Evolutionary conservation across 2,113 vertebrate genomes (phyloP).

Genomic region (Tautogolabrus adspersus): DNA sequence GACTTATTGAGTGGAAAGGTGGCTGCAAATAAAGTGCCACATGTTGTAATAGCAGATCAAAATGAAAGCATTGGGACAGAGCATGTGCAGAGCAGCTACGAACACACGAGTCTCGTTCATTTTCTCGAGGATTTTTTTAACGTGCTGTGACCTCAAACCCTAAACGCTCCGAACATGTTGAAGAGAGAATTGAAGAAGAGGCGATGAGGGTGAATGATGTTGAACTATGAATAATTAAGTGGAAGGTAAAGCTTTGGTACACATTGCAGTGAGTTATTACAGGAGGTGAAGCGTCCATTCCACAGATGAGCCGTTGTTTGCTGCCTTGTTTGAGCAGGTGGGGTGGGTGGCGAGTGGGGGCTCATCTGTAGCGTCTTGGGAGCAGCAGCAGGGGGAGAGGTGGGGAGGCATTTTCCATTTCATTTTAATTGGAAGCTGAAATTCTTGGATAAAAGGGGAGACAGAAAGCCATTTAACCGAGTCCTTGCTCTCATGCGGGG

Average conservation of each 20-base stretch:
- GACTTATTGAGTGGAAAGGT: constrained; percentile 39
- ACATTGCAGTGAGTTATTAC: constrained; percentile 65
- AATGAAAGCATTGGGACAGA: not conserved
- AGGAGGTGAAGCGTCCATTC: constrained; percentile 41
- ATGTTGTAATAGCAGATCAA: not conserved
- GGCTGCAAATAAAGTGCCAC: constrained; percentile 32
- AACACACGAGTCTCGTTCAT: constrained; percentile 5
- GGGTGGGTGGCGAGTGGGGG: constrained; percentile 12
- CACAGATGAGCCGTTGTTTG: constrained; percentile 68
- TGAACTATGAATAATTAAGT: constrained; percentile 76
- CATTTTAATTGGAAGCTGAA: constrained; percentile 76
- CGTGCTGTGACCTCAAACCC: constrained; percentile 40
- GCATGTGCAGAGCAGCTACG: not conserved
- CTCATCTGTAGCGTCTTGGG: constrained; percentile 53
- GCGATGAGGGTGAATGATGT: constrained; percentile 58
- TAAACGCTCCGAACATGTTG: constrained; percentile 47
- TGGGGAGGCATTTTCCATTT: constrained; percentile 62
- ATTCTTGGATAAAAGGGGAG: constrained; percentile 62
- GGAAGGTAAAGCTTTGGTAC: constrained; percentile 56
- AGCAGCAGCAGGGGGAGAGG: constrained; percentile 19
- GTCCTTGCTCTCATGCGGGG: constrained; percentile 48
- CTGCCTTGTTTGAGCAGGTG: constrained; percentile 71
- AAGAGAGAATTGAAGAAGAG: constrained; percentile 27
- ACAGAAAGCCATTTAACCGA: constrained; percentile 69
- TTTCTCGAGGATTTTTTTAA: constrained; percentile 23